These are phyloP conservation scores for Bucco capensis DNA, from an alignment of 2,113 vertebrate species.

Conservation along the genomic window DNA sequence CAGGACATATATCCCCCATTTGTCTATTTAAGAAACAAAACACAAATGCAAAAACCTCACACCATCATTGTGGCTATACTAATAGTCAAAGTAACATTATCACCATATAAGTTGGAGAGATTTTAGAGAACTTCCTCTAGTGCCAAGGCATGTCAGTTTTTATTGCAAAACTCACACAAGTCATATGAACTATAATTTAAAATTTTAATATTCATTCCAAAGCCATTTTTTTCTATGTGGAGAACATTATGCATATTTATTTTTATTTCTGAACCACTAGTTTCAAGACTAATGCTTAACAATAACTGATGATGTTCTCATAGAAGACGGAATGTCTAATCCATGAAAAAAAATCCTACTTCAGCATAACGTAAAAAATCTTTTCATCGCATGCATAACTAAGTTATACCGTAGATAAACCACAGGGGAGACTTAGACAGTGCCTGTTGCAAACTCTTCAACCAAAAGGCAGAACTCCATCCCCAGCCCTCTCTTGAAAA, in stretches of 20 bases:
- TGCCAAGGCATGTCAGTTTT: neutral
- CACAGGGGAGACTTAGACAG: neutral
- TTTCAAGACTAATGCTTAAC: neutral
- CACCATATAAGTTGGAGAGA: neutral
- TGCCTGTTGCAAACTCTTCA: neutral
- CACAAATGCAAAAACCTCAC: neutral
- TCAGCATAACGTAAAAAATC: neutral
- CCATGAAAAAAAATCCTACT: neutral
- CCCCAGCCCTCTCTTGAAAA: neutral
- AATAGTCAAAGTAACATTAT: neutral
- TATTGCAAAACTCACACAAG: neutral
- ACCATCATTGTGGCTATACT: neutral
- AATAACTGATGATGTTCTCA: neutral
- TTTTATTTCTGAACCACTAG: neutral
- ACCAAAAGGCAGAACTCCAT: neutral
- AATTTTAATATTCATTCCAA: slow-evolving; percentile 29
- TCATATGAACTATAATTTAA: neutral
- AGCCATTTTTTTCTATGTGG: neutral
- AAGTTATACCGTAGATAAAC: neutral
- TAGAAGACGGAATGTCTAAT: neutral
- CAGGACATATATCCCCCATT: accelerated
- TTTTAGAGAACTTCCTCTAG: neutral
- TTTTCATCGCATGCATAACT: neutral
- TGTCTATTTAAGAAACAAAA: neutral
- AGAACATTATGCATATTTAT: slow-evolving; percentile 16